Evolutionary conservation across 2,113 vertebrate genomes (phyloP), one percentile per base, ranked within the genome.

Genomic region (Centropus unirufus): DNA sequence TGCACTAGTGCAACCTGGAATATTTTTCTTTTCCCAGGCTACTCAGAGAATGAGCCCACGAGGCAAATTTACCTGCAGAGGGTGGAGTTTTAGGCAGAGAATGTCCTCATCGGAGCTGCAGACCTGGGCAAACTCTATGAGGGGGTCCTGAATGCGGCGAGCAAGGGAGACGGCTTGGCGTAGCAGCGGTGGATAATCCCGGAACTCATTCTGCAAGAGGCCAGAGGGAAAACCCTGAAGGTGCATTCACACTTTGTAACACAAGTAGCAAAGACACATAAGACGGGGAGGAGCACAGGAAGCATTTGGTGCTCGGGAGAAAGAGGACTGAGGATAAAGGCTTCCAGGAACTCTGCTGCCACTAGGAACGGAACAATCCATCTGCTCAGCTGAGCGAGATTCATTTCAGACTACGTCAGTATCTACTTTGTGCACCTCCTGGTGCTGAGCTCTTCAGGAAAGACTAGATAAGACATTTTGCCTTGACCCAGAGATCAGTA

Each of bases 71-170:
- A 99, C 99, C 98, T 99, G 99, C 54, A 99, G 95, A 8, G 99
- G 99, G 95, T 99, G 99, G 42, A 99, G 98, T 83, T 99, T 99
- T 75, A 99, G 98, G 96, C 99, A 99, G 27, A 99, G 97, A 76
- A 99, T 99, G 91, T 99, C 99, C 44, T 99, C 99, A 57, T 99
- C 99, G 0, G 98, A 98, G 97, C 99, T 99, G 98, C 99, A 99
- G 91, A 99, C 99, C 93, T 99, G 99, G 80, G 99, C 98, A 76
- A 99, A 99, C 94, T 99, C 99, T 29, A 99, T 98, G 83, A 99
- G 97, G 8, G 99, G 99, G 91, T 99, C 99, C 97, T 99, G 99
- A 90, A 99, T 98, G 90, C 99, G 99, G 40, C 99, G 98, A 70
- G 99, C 99, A 23, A 99, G 98, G 12, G 99, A 99, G 89, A 99